Base-by-base conservation (phyloP, 23 tunicate genomes). In the Halocynthia aurantium region DNA sequence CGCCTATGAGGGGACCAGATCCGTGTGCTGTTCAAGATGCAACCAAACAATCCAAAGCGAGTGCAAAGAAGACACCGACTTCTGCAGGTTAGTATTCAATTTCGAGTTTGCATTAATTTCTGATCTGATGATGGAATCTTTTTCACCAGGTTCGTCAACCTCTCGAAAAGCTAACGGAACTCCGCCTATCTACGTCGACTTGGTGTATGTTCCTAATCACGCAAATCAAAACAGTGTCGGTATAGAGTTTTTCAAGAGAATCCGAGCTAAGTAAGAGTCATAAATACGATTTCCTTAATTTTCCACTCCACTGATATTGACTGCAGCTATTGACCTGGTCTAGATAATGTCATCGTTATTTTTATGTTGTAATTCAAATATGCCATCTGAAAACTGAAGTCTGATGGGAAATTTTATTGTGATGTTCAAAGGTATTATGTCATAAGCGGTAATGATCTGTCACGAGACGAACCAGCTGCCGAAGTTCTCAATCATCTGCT, bases 121-220 rank as follows among this genome's bases (percentile, higher is more conserved):
- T 57, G 62, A 13, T 58, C 17, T 58, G 15, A 13, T 58, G 17
- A 58, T n/a, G 63, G 4, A 13, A 58, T 58, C 17, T 58, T 58
- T 65, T 65, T 9, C 70, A 15, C 70, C 44, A 31, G 44, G 44
- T 31, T 31, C 44, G 44, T 31, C 44, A 31, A 31, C 44, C 44
- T 31, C 44, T 4, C 44, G 44, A 31, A 31, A 31, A 70, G 71
- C 78, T 54, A 7, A 62, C 8, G 70, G 70, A 10, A 20, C 19
- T 9, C 64, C 80, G n/a, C 63, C 69, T 10, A 79, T 80, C 51
- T 81, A 90, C 54, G 75, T 90, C 50, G 96, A 90, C 62, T 68
- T 90, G 63, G 56, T 89, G 8, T 90, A 90, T 78, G 55, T 90
- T 60, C 96, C 96, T 8, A 88, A 84, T 53, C 96, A 90, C 61